Base-by-base conservation (phyloP, 2,888 invertebrate genomes). In the Germaria angustata region DNA sequence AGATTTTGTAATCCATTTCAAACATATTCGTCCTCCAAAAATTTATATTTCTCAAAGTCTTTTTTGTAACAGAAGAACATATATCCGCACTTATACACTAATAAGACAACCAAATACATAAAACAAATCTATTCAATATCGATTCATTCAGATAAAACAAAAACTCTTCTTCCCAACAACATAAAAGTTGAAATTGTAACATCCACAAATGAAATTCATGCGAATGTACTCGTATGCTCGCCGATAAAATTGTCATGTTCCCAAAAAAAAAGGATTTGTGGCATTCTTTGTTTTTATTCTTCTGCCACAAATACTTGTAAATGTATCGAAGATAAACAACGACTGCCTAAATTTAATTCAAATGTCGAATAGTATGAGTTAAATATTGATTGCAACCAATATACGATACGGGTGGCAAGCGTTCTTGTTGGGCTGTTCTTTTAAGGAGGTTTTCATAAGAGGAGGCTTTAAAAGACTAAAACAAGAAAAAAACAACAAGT, bases 341-440 rank as follows among this genome's bases (percentile, higher is more conserved):
- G 17, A 41, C 34, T 36, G 71, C 57, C 65, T 72, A 71, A 59
- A 55, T 51, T 68, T 15, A 34, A 15, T 55, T 68, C 34, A 34
- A 61, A 44, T 13, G 6, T 24, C 20, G 22, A 24, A 44, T 44
- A 13, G 77, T n/a, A 34, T 59, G 57, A 66, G 49, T 34, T 8
- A 2, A 73, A 20, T 79, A 79, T 72, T 59, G 72, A 72, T 79
- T 57, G 41, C 15, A 57, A 57, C 15, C 36, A 65, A 66, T 39
- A 80, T 66, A 44, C 72, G 71, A 80, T 66, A 44, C 72, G 79
- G 57, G 72, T 66, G 49, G 55, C 34, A 22, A 13, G 28, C 28
- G 7, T 44, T 76, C 8, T 32, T 59, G 13, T 51, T n/a, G 24
- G 49, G 49, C 6, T 39, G 22, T 32, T 53, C 20, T 61, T 39